Percentiles rank a stretch among this genome's conserved stretches.
These are phyloP conservation scores for Anomalospiza imberbis DNA, from an alignment of 2,797 vertebrate genomes.

Conservation along the genomic window DNA sequence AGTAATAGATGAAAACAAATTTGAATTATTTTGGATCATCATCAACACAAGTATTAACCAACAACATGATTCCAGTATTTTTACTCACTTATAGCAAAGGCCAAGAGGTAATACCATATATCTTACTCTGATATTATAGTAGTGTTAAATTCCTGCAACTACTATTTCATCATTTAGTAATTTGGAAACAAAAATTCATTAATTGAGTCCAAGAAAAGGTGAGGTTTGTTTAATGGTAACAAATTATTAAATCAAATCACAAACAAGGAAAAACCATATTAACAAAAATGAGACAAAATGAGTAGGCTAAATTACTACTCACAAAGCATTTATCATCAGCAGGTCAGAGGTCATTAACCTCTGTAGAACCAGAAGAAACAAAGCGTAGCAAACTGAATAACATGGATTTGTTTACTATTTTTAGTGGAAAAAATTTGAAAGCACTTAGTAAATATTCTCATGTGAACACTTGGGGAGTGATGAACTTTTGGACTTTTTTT, in stretches of 20 bases:
- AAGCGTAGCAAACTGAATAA: neutral
- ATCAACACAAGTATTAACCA: neutral
- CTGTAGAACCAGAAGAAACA: neutral
- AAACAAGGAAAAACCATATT: neutral
- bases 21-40: neutral
- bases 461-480: neutral
- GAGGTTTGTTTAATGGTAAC: neutral
- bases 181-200: neutral
- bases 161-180: neutral
- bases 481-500: neutral
- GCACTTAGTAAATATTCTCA: neutral
- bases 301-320: neutral
- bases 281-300: neutral
- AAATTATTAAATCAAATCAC: neutral
- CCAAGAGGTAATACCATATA: neutral
- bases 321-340: neutral
- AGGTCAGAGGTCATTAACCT: neutral
- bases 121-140: neutral
- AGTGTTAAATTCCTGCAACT: neutral
- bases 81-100: neutral
- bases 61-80: neutral
- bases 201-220: neutral
- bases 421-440: neutral
- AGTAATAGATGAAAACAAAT: neutral
- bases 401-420: neutral